Base-by-base conservation (phyloP, 2,113 vertebrate genomes). In the Neogale vison region DNA sequence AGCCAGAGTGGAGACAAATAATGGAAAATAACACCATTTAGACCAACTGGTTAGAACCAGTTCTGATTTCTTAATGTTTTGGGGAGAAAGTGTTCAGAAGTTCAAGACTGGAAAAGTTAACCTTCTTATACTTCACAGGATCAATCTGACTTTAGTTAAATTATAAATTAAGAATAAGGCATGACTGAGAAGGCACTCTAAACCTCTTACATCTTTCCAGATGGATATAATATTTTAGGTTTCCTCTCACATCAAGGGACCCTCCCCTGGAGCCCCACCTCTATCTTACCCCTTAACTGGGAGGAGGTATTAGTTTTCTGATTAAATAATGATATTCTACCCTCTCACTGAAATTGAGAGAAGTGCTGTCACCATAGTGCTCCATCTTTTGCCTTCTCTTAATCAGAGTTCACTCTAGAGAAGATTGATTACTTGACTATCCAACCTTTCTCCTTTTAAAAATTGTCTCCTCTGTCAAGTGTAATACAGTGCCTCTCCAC, bases 161-260 rank as follows among this genome's bases (percentile, higher is more conserved):
- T 81, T 89, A 34, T 77, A 77, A 93, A 61, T 95, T 89, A 87
- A 95, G 74, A 96, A 93, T 67, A 34, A 21, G 34, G 7, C 15
- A n/a, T 26, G 14, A 42, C 55, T 72, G 74, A 94, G 57, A 42
- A 93, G 23, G 17, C 23, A 15, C 13, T 57, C n/a, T 31, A 39
- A 36, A 81, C 34, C 81, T 84, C 34, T 96, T 85, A 92, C 8
- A 20, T 74, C 57, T 81, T 86, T 24, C 72, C 67, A 18, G 81
- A 39, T 83, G 11, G 23, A 65, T 86, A 36, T 31, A 61, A 36
- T 31, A 42, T 82, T 61, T 85, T 81, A 47, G 26, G 29, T 84
- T 88, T 90, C 39, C 71, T 96, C 11, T 90, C 84, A 31, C 20
- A 18, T 71, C 71, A 93, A 76, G 7, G 21, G 12, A n/a, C 6